Evolutionary conservation across 1,140 invertebrate species (phyloP).

Genomic region (Drosophila kepulauana): DNA sequence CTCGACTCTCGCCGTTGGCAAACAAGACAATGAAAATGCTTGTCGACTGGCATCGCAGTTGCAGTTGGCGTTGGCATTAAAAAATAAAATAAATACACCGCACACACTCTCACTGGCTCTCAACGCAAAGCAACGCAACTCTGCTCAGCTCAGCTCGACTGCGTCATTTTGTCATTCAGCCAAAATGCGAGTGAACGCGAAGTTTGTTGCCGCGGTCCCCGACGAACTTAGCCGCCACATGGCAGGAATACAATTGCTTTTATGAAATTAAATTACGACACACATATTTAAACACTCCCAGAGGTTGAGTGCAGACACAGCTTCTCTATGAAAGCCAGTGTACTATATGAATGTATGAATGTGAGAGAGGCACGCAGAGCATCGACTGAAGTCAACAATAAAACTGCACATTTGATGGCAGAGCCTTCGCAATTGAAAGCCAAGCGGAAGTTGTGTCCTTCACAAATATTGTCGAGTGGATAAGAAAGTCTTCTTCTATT

Average conservation of each 20-base stretch:
- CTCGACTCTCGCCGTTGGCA: conserved; percentile 54
- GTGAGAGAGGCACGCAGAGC: background rate
- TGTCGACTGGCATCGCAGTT: conserved; percentile 38
- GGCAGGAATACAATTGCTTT: conserved; percentile 73
- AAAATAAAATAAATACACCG: conserved; percentile 68
- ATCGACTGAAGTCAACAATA: conserved; percentile 46
- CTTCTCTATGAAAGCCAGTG: background rate
- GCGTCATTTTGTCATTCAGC: conserved; percentile 72
- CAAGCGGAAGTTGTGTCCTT: conserved; percentile 18
- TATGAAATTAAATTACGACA: conserved; percentile 78
- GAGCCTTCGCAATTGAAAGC: conserved; percentile 29
- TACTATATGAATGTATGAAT: background rate
- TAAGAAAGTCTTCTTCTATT: conserved; percentile 17
- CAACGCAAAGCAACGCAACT: too few species aligned
- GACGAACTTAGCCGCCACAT: conserved; percentile 53
- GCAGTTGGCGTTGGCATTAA: conserved; percentile 58
- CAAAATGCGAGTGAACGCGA: conserved; percentile 30
- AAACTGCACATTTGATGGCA: conserved; percentile 39
- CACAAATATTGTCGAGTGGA: conserved; percentile 24
- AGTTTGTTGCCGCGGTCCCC: conserved; percentile 46
- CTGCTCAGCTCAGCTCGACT: background rate
- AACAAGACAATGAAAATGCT: conserved; percentile 82
- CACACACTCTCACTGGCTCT: conserved; percentile 41
- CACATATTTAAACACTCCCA: conserved; percentile 61
- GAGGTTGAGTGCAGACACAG: conserved; percentile 5